Percentiles rank a stretch among this genome's conserved stretches.
Conservation (phyloP, 1,140 invertebrate genomes). For the Dinoponera quadriceps region DNA sequence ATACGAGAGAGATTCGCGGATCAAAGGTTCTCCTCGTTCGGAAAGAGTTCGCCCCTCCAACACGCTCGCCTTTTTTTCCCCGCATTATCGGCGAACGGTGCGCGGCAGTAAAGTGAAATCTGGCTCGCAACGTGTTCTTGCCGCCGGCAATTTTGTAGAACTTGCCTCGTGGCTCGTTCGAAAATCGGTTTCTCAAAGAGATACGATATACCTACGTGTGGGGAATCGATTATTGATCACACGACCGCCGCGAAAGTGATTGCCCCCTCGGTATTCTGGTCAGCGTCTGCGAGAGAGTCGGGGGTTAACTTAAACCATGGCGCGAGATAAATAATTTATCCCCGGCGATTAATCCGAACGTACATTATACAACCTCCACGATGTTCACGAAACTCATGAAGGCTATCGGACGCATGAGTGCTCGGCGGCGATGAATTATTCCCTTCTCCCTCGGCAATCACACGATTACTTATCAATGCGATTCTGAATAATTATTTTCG, state of each 20-base stretch:
- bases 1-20: conserved; percentile 39
- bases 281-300: not conserved
- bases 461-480: too few relatives aligned
- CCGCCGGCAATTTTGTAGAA: conserved; percentile 50
- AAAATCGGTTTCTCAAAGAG: conserved; percentile 50
- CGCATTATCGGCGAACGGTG: conserved; percentile 58
- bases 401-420: not conserved
- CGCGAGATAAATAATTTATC: conserved; percentile 42
- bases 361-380: not conserved
- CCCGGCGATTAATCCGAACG: conserved; percentile 23
- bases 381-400: not conserved
- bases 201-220: conserved; percentile 50
- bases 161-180: conserved; percentile 40
- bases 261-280: conserved; percentile 38
- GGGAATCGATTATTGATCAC: conserved; percentile 54
- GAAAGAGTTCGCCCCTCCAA: conserved; percentile 62
- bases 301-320: conserved; percentile 24
- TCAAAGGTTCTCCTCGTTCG: conserved; percentile 53
- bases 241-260: conserved; percentile 37
- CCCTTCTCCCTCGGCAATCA: too few relatives aligned
- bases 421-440: not conserved
- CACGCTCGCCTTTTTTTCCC: conserved; percentile 54
- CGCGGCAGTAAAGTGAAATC: conserved; percentile 57
- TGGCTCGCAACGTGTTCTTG: conserved; percentile 56
- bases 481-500: too few relatives aligned